These are phyloP conservation scores for Nesogale talazaci DNA, from an alignment of 2,113 vertebrate species.

Conservation along the genomic window DNA sequence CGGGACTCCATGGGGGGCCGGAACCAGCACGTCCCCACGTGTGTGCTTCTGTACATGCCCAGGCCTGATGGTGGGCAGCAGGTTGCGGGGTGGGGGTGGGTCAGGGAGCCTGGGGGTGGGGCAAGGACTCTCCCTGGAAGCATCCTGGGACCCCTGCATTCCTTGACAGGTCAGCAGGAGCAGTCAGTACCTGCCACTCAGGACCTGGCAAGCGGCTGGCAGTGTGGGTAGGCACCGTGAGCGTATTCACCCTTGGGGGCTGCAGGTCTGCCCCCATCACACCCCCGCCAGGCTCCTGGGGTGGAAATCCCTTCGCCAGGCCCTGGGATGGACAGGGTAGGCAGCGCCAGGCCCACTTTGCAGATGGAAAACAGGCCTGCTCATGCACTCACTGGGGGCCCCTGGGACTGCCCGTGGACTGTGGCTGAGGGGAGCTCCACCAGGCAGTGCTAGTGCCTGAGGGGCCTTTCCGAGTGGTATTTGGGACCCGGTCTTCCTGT, in stretches of 20 bases:
- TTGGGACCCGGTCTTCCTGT: background rate
- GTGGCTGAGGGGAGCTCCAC: background rate
- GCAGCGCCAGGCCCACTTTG: background rate
- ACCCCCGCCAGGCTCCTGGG: background rate
- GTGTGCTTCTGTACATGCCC: background rate
- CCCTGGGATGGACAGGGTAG: background rate
- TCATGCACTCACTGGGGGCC: background rate
- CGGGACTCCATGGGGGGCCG: slow-evolving; percentile 26
- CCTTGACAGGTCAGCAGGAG: background rate
- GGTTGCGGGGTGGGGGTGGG: too few species aligned
- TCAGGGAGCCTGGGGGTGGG: background rate
- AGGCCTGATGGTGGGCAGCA: background rate
- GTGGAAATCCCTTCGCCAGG: background rate
- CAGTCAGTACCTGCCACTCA: background rate
- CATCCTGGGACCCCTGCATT: background rate
- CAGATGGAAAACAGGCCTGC: slow-evolving; percentile 24
- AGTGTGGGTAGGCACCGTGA: background rate
- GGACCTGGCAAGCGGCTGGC: background rate
- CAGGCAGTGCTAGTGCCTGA: background rate
- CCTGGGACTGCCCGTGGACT: background rate
- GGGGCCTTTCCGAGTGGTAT: background rate
- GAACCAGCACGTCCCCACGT: background rate
- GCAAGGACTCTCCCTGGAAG: background rate
- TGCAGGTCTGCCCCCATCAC: background rate
- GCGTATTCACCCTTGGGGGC: background rate